Evolutionary conservation across 2,888 invertebrate species (phyloP).

Genomic region (Prosopocoilus inquinatus): DNA sequence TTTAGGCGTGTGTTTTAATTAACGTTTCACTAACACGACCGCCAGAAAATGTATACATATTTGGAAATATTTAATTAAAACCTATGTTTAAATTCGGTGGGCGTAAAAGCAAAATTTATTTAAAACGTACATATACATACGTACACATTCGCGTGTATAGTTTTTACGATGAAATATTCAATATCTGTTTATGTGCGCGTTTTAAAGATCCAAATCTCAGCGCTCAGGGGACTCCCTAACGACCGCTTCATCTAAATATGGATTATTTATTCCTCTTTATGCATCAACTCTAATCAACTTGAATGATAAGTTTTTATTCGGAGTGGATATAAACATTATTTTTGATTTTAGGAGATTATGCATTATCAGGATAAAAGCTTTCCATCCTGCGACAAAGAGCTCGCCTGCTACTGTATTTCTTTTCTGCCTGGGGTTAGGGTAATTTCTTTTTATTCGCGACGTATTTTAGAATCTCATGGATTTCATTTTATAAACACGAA

Average conservation of each 20-base stretch:
- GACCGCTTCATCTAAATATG: constrained; percentile 48
- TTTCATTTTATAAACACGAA: not conserved
- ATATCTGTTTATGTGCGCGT: constrained; percentile 21
- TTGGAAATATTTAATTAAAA: too few relatives aligned
- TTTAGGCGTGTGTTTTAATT: too few relatives aligned
- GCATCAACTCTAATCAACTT: constrained; percentile 48
- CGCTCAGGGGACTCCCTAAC: constrained; percentile 42
- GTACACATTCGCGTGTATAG: constrained; percentile 2
- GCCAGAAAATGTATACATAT: too few relatives aligned
- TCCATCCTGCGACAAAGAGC: constrained; percentile 22
- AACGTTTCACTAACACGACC: too few relatives aligned
- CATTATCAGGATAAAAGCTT: constrained; percentile 31
- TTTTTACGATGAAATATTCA: constrained; percentile 16
- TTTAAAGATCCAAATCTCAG: constrained; percentile 32
- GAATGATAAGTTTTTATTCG: constrained; percentile 46
- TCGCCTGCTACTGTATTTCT: constrained; percentile 5
- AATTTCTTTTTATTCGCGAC: constrained; percentile 17
- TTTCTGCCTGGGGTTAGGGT: constrained; percentile 14
- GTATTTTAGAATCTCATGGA: constrained; percentile 14
- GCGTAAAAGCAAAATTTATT: too few relatives aligned
- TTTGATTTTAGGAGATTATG: constrained; percentile 39
- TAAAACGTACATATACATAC: not conserved
- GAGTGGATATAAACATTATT: constrained; percentile 46
- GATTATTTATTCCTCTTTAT: constrained; percentile 48
- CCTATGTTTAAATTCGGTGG: too few relatives aligned